Evolutionary conservation across 2,113 vertebrate genomes (phyloP), one percentile per base, ranked within the genome.

Genomic region (Oenanthe oenanthe): DNA sequence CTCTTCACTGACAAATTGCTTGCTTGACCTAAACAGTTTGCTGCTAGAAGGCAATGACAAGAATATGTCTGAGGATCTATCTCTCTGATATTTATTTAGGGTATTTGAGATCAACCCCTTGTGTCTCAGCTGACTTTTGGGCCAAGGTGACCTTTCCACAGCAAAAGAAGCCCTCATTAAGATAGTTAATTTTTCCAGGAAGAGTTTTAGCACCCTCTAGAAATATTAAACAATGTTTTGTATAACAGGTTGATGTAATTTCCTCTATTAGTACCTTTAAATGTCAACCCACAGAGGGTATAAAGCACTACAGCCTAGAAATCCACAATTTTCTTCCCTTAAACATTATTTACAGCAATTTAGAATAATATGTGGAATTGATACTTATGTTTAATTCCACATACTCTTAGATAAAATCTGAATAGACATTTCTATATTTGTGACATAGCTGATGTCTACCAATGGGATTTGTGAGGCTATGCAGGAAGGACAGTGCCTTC

Each of bases 21-120:
- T 82, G 20, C 63, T 94, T 94, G 75, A 90, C 90, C 78, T 92
- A 90, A 93, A 65, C 62, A 92, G 20, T 79, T 68, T 67, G 40
- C 54, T 36, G 63, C 32, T 57, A 65, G 68, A 80, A 87, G 22
- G 74, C 17, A 38, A 11, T 28, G 19, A 40, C 11, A 79, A 92
- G 74, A 81, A 80, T 21, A 92, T 57, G 50, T 70, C 70, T 65
- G 51, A 53, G 57, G n/a, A 81, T n/a, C 51, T 76, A 12, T 6
- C 21, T 60, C n/a, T 85, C 15, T 93, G 57, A 88, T 22, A 76
- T 57, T 83, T 88, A 53, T 76, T 82, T 63, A 77, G 24, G 34
- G 38, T 66, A 88, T 56, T 71, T 4, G 17, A 92, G 36, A 36
- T 36, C 34, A 36, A 36, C 9, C 10, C 48, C 32, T n/a, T 21